These are phyloP conservation scores for Malurus leucopterus DNA, from an alignment of 2,797 vertebrate species.

Conservation along the genomic window DNA sequence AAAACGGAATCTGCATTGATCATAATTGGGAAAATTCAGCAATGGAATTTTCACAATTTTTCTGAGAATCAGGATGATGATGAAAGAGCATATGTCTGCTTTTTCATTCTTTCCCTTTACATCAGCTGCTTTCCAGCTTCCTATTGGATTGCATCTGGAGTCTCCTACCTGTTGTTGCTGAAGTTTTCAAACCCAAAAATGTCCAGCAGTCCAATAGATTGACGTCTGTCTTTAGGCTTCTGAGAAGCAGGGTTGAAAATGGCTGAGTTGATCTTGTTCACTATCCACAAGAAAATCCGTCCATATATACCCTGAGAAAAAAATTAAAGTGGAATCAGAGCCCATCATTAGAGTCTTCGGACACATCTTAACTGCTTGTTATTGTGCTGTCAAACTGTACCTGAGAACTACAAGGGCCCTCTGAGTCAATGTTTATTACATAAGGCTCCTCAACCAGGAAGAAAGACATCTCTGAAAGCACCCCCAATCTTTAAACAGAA, in stretches of 20 bases:
- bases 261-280: conserved; percentile 88
- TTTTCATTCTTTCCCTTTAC: background rate
- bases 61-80: background rate
- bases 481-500: background rate
- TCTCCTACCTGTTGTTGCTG: conserved; percentile 85
- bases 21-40: background rate
- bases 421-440: background rate
- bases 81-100: background rate
- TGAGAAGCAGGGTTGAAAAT: conserved; percentile 78
- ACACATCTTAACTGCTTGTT: background rate
- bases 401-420: background rate
- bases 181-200: conserved; percentile 99
- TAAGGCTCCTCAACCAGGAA: background rate
- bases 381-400: background rate
- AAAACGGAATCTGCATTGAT: background rate
- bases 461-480: background rate
- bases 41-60: background rate
- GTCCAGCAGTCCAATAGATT: conserved; percentile 89
- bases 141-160: background rate
- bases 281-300: conserved; percentile 90
- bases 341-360: background rate
- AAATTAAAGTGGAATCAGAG: background rate
- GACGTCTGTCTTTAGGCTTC: conserved; percentile 59
- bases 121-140: background rate
- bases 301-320: conserved; percentile 88